phyloP scores from a whole-genome alignment of 2,113 vertebrate species.

The Loxodonta africana region DNA sequence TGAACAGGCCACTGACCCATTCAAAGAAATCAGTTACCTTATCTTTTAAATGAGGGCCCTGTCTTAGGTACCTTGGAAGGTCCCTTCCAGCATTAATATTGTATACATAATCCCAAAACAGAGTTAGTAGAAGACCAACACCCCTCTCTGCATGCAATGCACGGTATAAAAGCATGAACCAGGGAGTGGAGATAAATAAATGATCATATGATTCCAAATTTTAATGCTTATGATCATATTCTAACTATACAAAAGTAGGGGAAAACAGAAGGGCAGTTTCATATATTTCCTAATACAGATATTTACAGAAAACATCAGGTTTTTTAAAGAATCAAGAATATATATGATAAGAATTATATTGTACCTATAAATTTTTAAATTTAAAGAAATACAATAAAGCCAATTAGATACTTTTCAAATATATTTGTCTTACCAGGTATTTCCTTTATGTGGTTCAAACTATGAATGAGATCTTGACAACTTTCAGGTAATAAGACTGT shows the following conservation, averaged over 20 bases:
- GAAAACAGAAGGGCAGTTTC: neutral
- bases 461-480: constrained; percentile 86
- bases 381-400: constrained; percentile 40
- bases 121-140: neutral
- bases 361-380: constrained; percentile 33
- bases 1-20: neutral
- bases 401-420: neutral
- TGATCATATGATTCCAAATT: neutral
- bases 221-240: neutral
- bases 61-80: neutral
- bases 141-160: neutral
- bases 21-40: constrained; percentile 29
- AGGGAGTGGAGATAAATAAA: constrained; percentile 13
- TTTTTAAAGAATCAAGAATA: constrained; percentile 8
- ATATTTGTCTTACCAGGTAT: constrained; percentile 90
- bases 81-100: neutral
- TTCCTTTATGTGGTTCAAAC: constrained; percentile 88
- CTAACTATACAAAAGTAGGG: neutral
- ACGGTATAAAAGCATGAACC: neutral
- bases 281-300: neutral
- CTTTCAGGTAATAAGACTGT: constrained; percentile 93
- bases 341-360: neutral
- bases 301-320: neutral
- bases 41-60: constrained; percentile 48
- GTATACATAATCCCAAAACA: neutral